Percentiles rank a stretch among this genome's conserved stretches.
Conservation (phyloP, 2,113 vertebrate genomes). For the Lagopus leucura region DNA sequence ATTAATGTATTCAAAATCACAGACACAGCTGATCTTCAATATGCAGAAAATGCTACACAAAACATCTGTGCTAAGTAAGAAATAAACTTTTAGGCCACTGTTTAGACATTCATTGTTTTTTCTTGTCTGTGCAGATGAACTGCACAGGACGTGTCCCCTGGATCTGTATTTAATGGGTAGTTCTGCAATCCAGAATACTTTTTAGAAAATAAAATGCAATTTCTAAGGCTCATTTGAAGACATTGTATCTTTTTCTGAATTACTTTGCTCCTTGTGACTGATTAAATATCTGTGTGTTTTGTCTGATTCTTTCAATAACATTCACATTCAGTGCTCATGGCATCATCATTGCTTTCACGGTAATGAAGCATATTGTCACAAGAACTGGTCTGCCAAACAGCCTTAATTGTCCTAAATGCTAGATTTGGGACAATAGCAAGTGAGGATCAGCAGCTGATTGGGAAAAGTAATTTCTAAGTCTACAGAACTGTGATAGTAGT, state of each 20-base stretch:
- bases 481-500: not conserved
- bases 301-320: constrained; percentile 44
- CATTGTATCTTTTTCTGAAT: constrained; percentile 50
- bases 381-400: constrained; percentile 25
- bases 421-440: constrained; percentile 21
- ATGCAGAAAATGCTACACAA: constrained; percentile 26
- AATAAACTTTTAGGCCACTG: constrained; percentile 10
- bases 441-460: constrained; percentile 17
- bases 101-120: constrained; percentile 48
- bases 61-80: constrained; percentile 27
- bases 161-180: constrained; percentile 7
- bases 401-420: constrained; percentile 52
- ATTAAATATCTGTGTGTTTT: constrained; percentile 57
- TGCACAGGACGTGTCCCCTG: not conserved
- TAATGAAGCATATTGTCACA: constrained; percentile 57
- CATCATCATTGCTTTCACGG: constrained; percentile 51
- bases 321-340: not conserved
- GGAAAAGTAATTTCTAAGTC: constrained; percentile 37
- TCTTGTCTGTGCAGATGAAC: not conserved
- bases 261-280: constrained; percentile 16
- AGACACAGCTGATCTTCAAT: constrained; percentile 15
- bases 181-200: not conserved
- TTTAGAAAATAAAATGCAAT: constrained; percentile 26
- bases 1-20: not conserved
- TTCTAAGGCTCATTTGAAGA: constrained; percentile 55